These are phyloP conservation scores for Lates calcarifer DNA, from an alignment of 2,113 vertebrate species.

Conservation along the genomic window DNA sequence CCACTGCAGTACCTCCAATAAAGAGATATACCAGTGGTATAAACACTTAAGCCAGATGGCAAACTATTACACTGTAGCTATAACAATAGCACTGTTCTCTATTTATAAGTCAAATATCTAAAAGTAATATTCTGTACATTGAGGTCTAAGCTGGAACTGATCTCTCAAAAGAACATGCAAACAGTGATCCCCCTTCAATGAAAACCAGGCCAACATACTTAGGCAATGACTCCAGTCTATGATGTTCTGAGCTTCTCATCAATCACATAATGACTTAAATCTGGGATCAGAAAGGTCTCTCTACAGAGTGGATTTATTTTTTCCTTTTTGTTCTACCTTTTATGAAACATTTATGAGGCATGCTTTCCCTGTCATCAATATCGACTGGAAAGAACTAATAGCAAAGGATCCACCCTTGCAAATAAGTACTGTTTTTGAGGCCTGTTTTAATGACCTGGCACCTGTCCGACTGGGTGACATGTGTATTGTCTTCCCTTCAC, in stretches of 20 bases:
- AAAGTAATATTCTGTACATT: constrained; percentile 11
- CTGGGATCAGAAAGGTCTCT: constrained; percentile 13
- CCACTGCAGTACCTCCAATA: constrained; percentile 50
- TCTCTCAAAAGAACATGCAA: constrained; percentile 23
- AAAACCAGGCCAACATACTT: constrained; percentile 40
- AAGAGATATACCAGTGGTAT: constrained; percentile 49
- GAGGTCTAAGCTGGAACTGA: neutral
- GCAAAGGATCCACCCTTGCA: constrained; percentile 56
- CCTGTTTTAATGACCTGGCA: constrained; percentile 63
- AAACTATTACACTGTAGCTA: constrained; percentile 12
- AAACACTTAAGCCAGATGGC: constrained; percentile 45
- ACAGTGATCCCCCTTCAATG: constrained; percentile 4
- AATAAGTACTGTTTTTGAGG: constrained; percentile 41
- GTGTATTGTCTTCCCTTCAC: constrained; percentile 44
- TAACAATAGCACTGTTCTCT: constrained; percentile 26
- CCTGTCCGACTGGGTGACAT: constrained; percentile 28
- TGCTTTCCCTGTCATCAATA: constrained; percentile 45
- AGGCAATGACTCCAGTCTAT: constrained; percentile 35
- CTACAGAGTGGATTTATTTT: constrained; percentile 29
- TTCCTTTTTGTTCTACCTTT: constrained; percentile 41
- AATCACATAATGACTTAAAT: constrained; percentile 45
- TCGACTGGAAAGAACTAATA: constrained; percentile 33
- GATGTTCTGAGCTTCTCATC: constrained; percentile 34
- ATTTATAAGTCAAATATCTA: constrained; percentile 8
- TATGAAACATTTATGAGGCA: constrained; percentile 38